Base-by-base conservation (phyloP, 2,113 vertebrate species). In the Aptenodytes patagonicus region DNA sequence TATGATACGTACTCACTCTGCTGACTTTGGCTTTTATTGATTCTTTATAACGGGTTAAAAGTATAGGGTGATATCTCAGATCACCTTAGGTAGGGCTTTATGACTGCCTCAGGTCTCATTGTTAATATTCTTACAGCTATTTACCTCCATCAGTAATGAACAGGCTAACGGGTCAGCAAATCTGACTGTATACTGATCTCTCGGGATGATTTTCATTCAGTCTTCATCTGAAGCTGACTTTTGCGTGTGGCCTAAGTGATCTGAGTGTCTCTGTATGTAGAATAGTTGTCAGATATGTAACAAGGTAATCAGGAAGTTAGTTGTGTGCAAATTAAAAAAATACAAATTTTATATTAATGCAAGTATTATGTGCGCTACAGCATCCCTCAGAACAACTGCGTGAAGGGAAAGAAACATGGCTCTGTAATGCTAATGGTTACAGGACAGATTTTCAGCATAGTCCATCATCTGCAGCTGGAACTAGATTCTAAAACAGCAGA, bases 11-110 rank as follows among this genome's bases (percentile, higher is more conserved):
- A 62, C 83, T 94, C 66, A 75, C 75, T 80, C 83, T 90, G 86
- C 80, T 83, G 91, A 92, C 95, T 89, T 69, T 82, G 91, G 78
- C 65, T 96, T 96, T 95, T 96, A 93, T 91, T 97, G 94, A 96
- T 97, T 85, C 84, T 85, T 77, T 84, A 62, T 94, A 96, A 96
- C 89, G 84, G 78, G 75, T 83, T 95, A 94, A 91, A 96, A 96
- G 64, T 81, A 78, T 87, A 49, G 58, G 14, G 58, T 66, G 95
- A 68, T 88, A 81, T 93, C 79, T 89, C 68, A 62, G 16, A 44
- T 96, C 89, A 79, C 80, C 21, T 70, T 64, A 62, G 83, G 83
- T 51, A 42, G 80, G 84, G 87, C 57, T 70, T 85, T 88, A 81
- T 73, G 80, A 65, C 28, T 91, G 87, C 60, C 78, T 47, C n/a